These are phyloP conservation scores for Parasteatoda lunata DNA, from an alignment of 2,888 invertebrate species.

Conservation along the genomic window DNA sequence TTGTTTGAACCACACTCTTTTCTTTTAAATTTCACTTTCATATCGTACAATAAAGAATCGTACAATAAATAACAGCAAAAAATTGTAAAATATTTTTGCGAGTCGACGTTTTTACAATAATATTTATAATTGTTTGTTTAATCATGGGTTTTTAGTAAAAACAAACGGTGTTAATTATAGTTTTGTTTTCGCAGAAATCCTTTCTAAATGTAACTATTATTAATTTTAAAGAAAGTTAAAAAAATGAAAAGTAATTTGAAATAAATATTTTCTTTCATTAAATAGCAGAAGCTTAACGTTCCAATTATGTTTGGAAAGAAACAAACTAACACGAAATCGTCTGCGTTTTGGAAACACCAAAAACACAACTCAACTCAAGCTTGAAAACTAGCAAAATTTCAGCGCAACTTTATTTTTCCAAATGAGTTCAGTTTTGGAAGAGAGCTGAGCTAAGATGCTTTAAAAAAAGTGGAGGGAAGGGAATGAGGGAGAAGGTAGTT, in stretches of 20 bases:
- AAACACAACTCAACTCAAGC: neutral
- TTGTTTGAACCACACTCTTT: too few relatives aligned
- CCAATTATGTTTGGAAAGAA: conserved; percentile 5
- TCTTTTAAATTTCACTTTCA: too few relatives aligned
- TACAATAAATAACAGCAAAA: too few relatives aligned
- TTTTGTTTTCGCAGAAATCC: too few relatives aligned
- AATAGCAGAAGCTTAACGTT: neutral
- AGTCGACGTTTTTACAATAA: too few relatives aligned
- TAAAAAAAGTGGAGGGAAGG: neutral
- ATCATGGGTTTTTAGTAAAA: too few relatives aligned
- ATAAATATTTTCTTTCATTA: neutral
- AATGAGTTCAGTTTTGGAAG: neutral
- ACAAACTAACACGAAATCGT: neutral
- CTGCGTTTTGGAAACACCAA: neutral
- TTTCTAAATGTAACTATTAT: conserved; percentile 1
- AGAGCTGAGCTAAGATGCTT: neutral
- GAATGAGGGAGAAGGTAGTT: neutral
- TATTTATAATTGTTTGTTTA: too few relatives aligned
- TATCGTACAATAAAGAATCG: too few relatives aligned
- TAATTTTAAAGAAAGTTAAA: neutral
- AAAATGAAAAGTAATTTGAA: neutral
- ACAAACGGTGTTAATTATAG: too few relatives aligned
- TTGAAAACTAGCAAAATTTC: conserved; percentile 21
- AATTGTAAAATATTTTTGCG: too few relatives aligned
- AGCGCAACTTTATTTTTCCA: neutral